A percentile compares a stretch with the other conserved stretches of the same genome.
phyloP scores from a whole-genome alignment of 2,888 invertebrate genomes.

The Andrena haemorrhoa region DNA sequence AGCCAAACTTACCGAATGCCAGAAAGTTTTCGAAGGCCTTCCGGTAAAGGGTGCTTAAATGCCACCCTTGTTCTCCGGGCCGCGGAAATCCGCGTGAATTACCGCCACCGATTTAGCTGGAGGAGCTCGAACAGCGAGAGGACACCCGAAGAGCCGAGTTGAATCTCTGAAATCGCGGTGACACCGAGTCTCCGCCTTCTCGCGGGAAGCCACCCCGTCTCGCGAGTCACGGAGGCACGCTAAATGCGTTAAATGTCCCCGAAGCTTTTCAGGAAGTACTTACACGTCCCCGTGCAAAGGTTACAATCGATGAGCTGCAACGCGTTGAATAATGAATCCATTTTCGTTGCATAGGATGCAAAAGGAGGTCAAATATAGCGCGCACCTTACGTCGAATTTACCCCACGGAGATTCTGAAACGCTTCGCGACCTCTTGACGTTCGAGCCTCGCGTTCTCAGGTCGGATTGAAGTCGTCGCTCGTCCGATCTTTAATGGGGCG shows the following conservation, averaged over 20 bases:
- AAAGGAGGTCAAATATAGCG: not conserved
- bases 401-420: not conserved
- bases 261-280: not conserved
- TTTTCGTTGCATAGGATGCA: not conserved
- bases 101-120: not conserved
- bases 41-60: slow-evolving; percentile 19
- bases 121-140: no score
- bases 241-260: not conserved
- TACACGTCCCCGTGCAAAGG: not conserved
- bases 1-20: slow-evolving; percentile 47
- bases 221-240: not conserved
- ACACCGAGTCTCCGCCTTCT: no score
- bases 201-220: not conserved
- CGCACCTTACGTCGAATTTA: slow-evolving; percentile 30
- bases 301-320: not conserved
- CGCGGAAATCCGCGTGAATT: not conserved
- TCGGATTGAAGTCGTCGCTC: slow-evolving; percentile 27
- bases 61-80: slow-evolving; percentile 7
- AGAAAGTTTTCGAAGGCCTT: slow-evolving; percentile 60
- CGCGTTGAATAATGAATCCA: slow-evolving; percentile 14
- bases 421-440: not conserved
- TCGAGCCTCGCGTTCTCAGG: not conserved
- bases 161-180: no score
- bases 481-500: slow-evolving; percentile 6
- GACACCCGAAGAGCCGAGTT: no score